Evolutionary conservation across 2,888 invertebrate species (phyloP), one percentile per base, ranked within the genome.

Genomic region (Tryphoninae sp.): DNA sequence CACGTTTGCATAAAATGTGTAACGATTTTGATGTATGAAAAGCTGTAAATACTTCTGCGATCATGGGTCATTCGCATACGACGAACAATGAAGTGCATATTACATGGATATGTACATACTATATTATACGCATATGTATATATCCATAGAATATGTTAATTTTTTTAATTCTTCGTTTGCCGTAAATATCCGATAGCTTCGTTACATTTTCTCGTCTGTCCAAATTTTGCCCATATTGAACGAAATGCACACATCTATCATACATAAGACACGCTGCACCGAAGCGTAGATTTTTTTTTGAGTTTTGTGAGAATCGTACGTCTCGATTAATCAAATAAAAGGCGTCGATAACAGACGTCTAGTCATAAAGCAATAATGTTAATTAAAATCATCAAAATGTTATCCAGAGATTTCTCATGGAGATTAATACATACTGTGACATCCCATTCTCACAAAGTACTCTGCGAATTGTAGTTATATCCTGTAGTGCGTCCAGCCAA

Each of bases 401-500:
- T 2, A 3, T 45, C n/a, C 33, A 55, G 19, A 45, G 45, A 45
- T 45, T 45, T 13, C 45, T 2, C 45, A 13, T 45, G 13, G 13
- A 45, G 23, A 53, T 53, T 53, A 33, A 55, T 13, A 19, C 11
- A 51, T 33, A 33, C 13, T 13, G 64, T 13, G 64, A 68, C 80
- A 59, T 80, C 65, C 71, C 75, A 77, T 84, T 84, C 82, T 83
- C 83, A 85, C 82, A 81, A 75, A 76, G 79, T 78, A 80, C 67
- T 72, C 74, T 81, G 81, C 81, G 68, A 78, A 67, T 68, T 78
- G 79, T 85, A 84, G 85, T 78, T 74, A 62, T 81, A 77, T 78
- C 85, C 85, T 74, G 85, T 85, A 85, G 85, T 72, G 40, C 67
- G 40, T 83, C 83, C 83, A 84, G 81, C 16, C 83, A 69, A 81